Percentiles rank a stretch among this genome's conserved stretches.
phyloP scores from a whole-genome alignment of 2,113 vertebrate species.

The Indicator indicator region DNA sequence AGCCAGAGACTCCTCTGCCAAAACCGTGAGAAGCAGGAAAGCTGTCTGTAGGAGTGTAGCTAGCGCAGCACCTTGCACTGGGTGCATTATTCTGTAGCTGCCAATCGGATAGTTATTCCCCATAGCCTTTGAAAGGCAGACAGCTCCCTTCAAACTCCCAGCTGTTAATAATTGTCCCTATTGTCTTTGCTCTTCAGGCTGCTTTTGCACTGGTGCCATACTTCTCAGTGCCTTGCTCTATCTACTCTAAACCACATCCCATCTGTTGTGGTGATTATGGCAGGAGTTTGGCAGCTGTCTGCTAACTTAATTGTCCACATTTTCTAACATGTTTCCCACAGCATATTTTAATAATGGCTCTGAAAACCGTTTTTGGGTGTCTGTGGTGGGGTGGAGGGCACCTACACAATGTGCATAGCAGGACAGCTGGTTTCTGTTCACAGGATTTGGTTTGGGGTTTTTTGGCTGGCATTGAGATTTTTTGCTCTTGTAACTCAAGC shows the following conservation, averaged over 20 bases:
- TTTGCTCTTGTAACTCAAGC: not conserved
- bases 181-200: not conserved
- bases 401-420: accelerated
- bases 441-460: not conserved
- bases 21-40: not conserved
- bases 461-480: not conserved
- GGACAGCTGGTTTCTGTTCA: not conserved
- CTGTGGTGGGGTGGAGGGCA: not conserved
- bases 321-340: constrained; percentile 21
- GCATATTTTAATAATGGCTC: not conserved
- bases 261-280: constrained; percentile 78
- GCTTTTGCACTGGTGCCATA: not conserved
- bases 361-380: not conserved
- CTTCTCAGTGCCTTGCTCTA: not conserved
- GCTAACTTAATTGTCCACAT: constrained; percentile 45
- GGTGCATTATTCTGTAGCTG: not conserved
- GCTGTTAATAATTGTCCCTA: not conserved
- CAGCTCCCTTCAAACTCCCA: not conserved
- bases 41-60: not conserved
- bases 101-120: not conserved
- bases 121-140: not conserved
- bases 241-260: constrained; percentile 2
- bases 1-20: not conserved
- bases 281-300: constrained; percentile 65
- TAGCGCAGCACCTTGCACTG: not conserved